Base-by-base conservation (phyloP, 2,113 vertebrate genomes). In the Perognathus longimembris region DNA sequence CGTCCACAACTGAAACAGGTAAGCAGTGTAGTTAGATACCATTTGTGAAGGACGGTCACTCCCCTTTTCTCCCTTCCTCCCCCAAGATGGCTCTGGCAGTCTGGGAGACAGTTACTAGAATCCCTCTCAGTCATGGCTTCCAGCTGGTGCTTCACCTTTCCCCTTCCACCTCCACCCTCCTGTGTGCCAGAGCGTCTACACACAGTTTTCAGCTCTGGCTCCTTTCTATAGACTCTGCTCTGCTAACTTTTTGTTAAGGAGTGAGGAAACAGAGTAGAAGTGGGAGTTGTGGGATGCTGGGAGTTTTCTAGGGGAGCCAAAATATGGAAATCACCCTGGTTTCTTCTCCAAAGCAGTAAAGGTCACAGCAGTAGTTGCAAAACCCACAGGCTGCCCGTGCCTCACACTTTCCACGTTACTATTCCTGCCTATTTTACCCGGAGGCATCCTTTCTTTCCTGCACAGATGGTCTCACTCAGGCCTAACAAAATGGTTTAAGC, bases 381-480 rank as follows among this genome's bases (percentile, higher is more conserved):
- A 97, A 95, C 97, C 92, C 59, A 45, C 95, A 95, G 97, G 97
- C 97, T 85, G 96, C 95, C 92, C 20, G 97, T 76, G 89, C 96
- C 97, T 97, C 96, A 95, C 94, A 1, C 96, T 95, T 97, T 97
- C 97, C 97, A 97, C 97, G 97, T 96, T 97, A 97, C 97, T 93
- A 84, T 96, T 96, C 95, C 97, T 97, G 97, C 97, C 96, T 96
- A 97, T 98, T 98, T 98, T 97, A 97, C 98, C 98, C 98, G 96
- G 85, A 98, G 98, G 98, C 97, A 95, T 98, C 97, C 97, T 98
- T 98, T 97, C 97, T 97, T 97, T 97, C 97, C 97, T 93, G 96
- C 98, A 98, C 98, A 98, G 98, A 98, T 98, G 98, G 98, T 98
- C 98, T 98, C 98, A 98, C 97, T 98, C 97, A 98, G 97, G 97